Conservation (phyloP, 2,888 invertebrate genomes). For the Euzetes globulus region DNA sequence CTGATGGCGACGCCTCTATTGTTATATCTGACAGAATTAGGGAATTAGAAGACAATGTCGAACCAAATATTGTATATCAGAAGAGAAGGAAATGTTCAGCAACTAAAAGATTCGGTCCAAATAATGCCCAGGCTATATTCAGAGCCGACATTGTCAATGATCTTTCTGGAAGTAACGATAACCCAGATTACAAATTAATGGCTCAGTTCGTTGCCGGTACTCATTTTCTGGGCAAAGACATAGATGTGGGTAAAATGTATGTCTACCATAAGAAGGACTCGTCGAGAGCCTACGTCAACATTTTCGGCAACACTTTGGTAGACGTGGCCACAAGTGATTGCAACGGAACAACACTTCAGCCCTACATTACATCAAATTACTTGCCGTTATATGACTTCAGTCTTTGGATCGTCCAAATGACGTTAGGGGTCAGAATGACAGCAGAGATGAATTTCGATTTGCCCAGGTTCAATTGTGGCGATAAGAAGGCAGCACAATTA, state of each 20-base stretch:
- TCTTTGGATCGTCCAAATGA: slow-evolving; percentile 38
- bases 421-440: slow-evolving; percentile 39
- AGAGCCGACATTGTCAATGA: slow-evolving; percentile 35
- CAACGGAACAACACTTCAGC: slow-evolving; percentile 37
- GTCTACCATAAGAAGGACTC: slow-evolving; percentile 37
- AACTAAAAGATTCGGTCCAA: slow-evolving; percentile 32
- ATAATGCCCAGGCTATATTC: slow-evolving; percentile 22
- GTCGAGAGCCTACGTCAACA: slow-evolving; percentile 39
- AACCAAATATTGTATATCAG: not conserved
- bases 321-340: slow-evolving; percentile 35
- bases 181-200: slow-evolving; percentile 39
- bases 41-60: slow-evolving; percentile 8
- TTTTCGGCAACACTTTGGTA: slow-evolving; percentile 25
- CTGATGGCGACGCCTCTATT: not conserved
- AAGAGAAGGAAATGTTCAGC: slow-evolving; percentile 30
- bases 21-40: slow-evolving; percentile 8
- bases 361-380: slow-evolving; percentile 38
- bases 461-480: not conserved
- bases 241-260: slow-evolving; percentile 40
- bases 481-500: slow-evolving; percentile 4
- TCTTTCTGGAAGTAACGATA: slow-evolving; percentile 36
- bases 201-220: slow-evolving; percentile 38
- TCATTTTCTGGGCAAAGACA: slow-evolving; percentile 39
- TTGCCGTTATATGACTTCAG: slow-evolving; percentile 40
- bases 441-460: slow-evolving; percentile 36